phyloP scores from a whole-genome alignment of 2,113 vertebrate genomes.

The Reinhardtius hippoglossoides region DNA sequence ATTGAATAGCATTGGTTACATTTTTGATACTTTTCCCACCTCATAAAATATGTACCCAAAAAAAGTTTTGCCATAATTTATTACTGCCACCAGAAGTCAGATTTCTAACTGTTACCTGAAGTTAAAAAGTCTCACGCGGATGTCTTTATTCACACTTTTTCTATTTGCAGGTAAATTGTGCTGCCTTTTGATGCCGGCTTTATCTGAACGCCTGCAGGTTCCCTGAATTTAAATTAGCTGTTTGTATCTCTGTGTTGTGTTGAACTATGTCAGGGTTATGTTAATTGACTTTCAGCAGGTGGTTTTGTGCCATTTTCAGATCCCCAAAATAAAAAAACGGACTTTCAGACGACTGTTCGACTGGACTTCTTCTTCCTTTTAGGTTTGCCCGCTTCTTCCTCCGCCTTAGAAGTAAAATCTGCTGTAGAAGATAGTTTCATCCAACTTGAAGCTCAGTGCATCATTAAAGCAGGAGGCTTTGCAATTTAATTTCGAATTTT shows the following conservation, averaged over 20 bases:
- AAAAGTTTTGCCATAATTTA: constrained; percentile 55
- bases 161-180: constrained; percentile 80
- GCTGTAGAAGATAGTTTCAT: constrained; percentile 61
- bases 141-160: constrained; percentile 74
- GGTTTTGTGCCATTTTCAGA: constrained; percentile 74
- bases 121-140: constrained; percentile 50
- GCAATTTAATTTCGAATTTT: constrained; percentile 61
- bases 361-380: constrained; percentile 47
- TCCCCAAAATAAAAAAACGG: constrained; percentile 6
- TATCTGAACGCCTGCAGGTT: constrained; percentile 84
- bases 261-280: constrained; percentile 79
- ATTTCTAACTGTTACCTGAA: constrained; percentile 55
- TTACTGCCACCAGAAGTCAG: constrained; percentile 25
- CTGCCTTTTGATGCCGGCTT: constrained; percentile 72
- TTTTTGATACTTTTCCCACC: background rate
- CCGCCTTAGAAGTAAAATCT: constrained; percentile 68
- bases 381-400: constrained; percentile 59
- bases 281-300: constrained; percentile 85
- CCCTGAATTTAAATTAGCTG: constrained; percentile 79
- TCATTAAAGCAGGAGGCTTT: constrained; percentile 57
- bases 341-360: constrained; percentile 62
- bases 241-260: constrained; percentile 79
- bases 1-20: background rate
- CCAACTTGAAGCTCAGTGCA: constrained; percentile 59
- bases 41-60: constrained; percentile 4